phyloP scores from a whole-genome alignment of 1,140 invertebrate species.

The Heliconius hewitsoni region DNA sequence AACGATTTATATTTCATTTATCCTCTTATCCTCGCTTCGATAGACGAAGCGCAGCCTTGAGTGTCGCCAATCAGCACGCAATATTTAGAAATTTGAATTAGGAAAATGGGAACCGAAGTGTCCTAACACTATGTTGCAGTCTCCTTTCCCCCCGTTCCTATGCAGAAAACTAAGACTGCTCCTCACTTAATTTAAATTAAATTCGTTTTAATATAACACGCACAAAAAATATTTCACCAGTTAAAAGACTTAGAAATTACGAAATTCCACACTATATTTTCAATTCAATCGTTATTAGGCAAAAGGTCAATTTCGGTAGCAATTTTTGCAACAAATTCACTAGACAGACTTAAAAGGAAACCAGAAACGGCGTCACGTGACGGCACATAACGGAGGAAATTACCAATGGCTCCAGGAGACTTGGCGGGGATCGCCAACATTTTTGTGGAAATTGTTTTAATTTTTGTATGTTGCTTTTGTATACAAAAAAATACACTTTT shows the following conservation, averaged over 20 bases:
- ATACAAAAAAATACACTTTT: neutral
- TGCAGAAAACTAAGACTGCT: too few species aligned
- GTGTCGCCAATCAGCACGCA: too few species aligned
- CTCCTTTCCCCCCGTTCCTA: too few species aligned
- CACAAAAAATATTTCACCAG: too few species aligned
- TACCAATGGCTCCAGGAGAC: slow-evolving; percentile 47
- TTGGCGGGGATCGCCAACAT: slow-evolving; percentile 39
- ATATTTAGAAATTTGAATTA: too few species aligned
- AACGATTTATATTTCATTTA: too few species aligned
- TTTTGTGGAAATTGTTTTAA: slow-evolving; percentile 32
- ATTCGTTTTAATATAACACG: too few species aligned
- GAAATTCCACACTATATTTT: neutral
- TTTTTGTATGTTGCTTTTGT: neutral
- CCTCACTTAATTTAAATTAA: too few species aligned
- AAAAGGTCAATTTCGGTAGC: slow-evolving; percentile 6
- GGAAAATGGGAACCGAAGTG: too few species aligned
- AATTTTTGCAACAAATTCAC: slow-evolving; percentile 9
- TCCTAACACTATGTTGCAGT: too few species aligned
- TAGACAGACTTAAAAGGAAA: slow-evolving; percentile 14
- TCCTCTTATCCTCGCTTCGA: too few species aligned
- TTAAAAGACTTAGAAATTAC: neutral
- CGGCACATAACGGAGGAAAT: slow-evolving; percentile 54
- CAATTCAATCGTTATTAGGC: neutral
- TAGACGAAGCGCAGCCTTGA: too few species aligned
- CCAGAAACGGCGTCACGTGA: slow-evolving; percentile 41